phyloP scores from a whole-genome alignment of 92 coral and sea anemone genomes.

The Muricea muricata region DNA sequence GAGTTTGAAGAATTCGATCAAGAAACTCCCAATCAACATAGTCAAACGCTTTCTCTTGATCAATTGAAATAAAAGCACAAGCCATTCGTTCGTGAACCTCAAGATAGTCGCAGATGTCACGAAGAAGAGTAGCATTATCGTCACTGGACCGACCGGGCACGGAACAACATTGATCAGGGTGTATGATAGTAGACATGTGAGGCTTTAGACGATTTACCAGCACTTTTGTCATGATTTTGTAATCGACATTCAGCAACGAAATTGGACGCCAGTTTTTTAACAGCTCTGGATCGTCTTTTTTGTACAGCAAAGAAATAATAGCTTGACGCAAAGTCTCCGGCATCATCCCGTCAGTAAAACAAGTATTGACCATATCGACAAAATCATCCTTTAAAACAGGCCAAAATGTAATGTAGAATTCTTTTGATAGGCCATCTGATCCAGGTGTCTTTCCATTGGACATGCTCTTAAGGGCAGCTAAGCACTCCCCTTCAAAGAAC shows the following conservation, averaged over 20 bases:
- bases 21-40: no score
- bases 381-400: no score
- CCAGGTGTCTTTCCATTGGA: constrained; percentile 25
- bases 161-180: constrained; percentile 41
- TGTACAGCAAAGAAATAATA: constrained; percentile 10
- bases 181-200: background rate
- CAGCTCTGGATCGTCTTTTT: constrained; percentile 28
- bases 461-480: constrained; percentile 18
- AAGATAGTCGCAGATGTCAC: constrained; percentile 14
- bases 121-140: constrained; percentile 14
- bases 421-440: constrained; percentile 32
- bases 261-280: constrained; percentile 49
- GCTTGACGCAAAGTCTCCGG: constrained; percentile 18
- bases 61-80: constrained; percentile 20
- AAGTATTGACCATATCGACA: background rate
- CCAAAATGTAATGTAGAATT: constrained; percentile 31
- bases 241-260: no score
- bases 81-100: background rate
- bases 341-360: background rate
- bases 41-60: no score
- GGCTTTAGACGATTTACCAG: no score
- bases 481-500: constrained; percentile 13
- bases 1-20: background rate
- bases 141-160: no score
- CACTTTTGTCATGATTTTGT: constrained; percentile 22